Base-by-base conservation (phyloP, 2,113 vertebrate species). In the Antidorcas marsupialis region DNA sequence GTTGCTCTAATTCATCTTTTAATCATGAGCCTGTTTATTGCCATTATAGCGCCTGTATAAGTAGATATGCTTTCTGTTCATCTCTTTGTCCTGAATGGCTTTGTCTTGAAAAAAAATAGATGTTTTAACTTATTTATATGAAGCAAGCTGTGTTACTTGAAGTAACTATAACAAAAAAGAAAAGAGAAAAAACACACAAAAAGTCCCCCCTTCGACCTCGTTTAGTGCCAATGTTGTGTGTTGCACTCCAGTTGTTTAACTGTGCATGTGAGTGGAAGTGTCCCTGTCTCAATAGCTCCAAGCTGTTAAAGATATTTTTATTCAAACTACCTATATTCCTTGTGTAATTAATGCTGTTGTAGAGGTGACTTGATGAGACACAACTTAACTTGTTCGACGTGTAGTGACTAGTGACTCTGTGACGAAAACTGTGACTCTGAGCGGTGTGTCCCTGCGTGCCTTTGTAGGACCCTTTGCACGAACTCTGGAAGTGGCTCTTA, bases 111-210 rank as follows among this genome's bases (percentile, higher is more conserved):
- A 99, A 99, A 98, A 98, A 98, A 99, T 99, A 99, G 99, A 99
- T 99, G 99, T 99, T 99, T 99, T 99, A 99, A 99, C 99, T 99
- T 99, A 99, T 99, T 99, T 99, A 99, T 99, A 99, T 99, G 98
- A 99, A 98, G 98, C 99, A 98, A 99, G 99, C 98, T 98, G 99
- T 99, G 99, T 99, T 99, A 99, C 99, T 99, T 99, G 99, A 99
- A 99, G 99, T 99, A 99, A 99, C 99, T 99, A 99, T 99, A 99
- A 99, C 99, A 99, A 98, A 98, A 96, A 93, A 91, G 28, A 83
- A 95, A 74, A 94, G 52, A 55, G 33, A 43, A 93, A 88, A 94
- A 91, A 89, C 95, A 98, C 89, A 94, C 39, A 94, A 97, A 28
- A 98, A 93, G 2, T 45, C 91, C 93, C 93, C 97, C 97, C 91